Conservation (phyloP, 2,797 vertebrate genomes). For the Bucorvus abyssinicus region DNA sequence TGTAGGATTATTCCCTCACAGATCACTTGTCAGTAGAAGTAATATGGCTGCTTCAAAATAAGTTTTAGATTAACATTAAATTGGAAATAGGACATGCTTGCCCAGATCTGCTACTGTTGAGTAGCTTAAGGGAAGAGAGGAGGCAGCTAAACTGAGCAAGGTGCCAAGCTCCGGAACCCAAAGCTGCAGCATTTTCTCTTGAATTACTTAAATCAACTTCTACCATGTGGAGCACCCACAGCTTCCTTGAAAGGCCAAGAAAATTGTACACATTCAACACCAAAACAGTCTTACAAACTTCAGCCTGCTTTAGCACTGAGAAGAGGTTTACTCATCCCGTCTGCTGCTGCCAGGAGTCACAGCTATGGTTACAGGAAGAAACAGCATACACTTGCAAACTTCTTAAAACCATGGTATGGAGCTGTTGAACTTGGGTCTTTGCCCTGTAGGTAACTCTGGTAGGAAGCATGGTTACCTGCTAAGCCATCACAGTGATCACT, state of each 20-base stretch:
- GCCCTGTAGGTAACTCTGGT: rapidly evolving
- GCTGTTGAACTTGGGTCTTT: neutral
- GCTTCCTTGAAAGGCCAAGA: slow-evolving; percentile 27
- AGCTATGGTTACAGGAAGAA: neutral
- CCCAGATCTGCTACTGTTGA: neutral
- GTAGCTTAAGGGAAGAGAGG: neutral
- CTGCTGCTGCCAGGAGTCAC: neutral
- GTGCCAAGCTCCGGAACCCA: slow-evolving; percentile 1
- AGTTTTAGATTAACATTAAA: neutral
- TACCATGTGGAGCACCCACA: neutral
- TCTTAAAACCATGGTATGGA: neutral
- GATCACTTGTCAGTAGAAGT: neutral
- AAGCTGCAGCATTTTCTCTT: neutral
- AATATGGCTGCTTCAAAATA: neutral
- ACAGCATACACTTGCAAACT: neutral
- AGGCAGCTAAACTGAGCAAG: neutral
- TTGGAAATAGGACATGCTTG: slow-evolving; percentile 10
- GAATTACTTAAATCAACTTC: neutral
- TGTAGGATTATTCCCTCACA: neutral
- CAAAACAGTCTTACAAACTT: neutral
- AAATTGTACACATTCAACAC: neutral
- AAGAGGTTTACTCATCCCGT: neutral
- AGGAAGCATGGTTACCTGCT: neutral
- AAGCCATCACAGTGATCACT: rapidly evolving
- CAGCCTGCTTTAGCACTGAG: slow-evolving; percentile 4